phyloP scores from a whole-genome alignment of 2,113 vertebrate genomes.

The Willisornis vidua region DNA sequence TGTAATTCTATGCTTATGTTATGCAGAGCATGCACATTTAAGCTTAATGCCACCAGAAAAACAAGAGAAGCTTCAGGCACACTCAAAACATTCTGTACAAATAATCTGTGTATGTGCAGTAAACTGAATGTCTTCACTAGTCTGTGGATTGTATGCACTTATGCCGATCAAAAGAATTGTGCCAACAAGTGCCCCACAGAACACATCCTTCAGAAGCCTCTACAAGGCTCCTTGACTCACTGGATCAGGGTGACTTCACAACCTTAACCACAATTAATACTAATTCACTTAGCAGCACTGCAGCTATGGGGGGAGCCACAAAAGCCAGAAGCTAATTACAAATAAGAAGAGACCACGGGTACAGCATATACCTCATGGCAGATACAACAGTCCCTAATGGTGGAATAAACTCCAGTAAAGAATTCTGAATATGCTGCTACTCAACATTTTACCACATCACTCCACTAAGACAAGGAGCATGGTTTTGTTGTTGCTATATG shows the following conservation, averaged over 20 bases:
- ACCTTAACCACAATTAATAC: not conserved
- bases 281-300: not conserved
- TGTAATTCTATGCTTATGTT: not conserved
- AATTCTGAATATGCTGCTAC: not conserved
- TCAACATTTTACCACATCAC: not conserved
- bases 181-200: not conserved
- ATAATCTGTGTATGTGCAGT: accelerated
- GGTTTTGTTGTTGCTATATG: not conserved
- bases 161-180: not conserved
- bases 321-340: not conserved
- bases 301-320: not conserved
- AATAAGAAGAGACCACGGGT: not conserved
- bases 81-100: not conserved
- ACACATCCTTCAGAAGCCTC: not conserved
- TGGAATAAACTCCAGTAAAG: not conserved
- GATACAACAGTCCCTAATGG: not conserved
- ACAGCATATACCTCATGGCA: not conserved
- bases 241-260: not conserved
- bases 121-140: not conserved
- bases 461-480: not conserved
- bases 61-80: not conserved
- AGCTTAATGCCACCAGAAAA: not conserved
- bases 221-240: not conserved
- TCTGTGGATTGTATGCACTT: not conserved
- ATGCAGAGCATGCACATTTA: not conserved